These are phyloP conservation scores for Hepsetus odoe DNA, from an alignment of 2,113 vertebrate species.

Conservation along the genomic window DNA sequence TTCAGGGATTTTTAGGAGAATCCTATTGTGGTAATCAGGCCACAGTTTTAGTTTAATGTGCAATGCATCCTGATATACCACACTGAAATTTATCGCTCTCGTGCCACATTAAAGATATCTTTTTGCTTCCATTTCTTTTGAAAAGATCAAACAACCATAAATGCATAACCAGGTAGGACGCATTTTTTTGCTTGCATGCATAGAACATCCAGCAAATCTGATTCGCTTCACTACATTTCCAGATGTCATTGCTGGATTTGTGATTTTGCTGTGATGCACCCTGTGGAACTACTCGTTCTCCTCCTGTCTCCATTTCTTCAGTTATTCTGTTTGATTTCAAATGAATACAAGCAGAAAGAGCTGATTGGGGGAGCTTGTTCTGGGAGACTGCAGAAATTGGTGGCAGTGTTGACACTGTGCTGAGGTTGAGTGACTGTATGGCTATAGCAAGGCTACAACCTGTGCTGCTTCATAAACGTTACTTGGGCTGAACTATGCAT, in stretches of 20 bases:
- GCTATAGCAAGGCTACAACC: conserved; percentile 22
- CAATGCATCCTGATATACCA: background rate
- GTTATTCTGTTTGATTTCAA: conserved; percentile 11
- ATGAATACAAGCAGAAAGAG: background rate
- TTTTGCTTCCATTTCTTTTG: background rate
- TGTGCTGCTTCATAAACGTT: conserved; percentile 16
- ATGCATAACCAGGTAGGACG: background rate
- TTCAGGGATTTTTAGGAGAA: background rate
- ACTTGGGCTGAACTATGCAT: conserved; percentile 27
- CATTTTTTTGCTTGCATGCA: background rate
- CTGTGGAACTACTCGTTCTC: background rate
- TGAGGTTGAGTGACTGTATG: conserved; percentile 15
- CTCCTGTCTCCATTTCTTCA: background rate
- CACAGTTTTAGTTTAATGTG: background rate
- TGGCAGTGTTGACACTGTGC: background rate
- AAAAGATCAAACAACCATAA: background rate
- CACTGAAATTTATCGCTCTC: no score
- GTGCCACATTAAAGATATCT: no score
- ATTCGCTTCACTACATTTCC: conserved; percentile 2
- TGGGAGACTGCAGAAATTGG: background rate
- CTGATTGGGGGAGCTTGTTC: background rate
- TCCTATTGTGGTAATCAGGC: background rate
- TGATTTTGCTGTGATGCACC: background rate
- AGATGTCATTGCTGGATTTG: conserved; percentile 1
- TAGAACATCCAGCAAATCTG: background rate